Evolutionary conservation across 2,888 invertebrate genomes (phyloP).

Genomic region (Amphipyra berbera): DNA sequence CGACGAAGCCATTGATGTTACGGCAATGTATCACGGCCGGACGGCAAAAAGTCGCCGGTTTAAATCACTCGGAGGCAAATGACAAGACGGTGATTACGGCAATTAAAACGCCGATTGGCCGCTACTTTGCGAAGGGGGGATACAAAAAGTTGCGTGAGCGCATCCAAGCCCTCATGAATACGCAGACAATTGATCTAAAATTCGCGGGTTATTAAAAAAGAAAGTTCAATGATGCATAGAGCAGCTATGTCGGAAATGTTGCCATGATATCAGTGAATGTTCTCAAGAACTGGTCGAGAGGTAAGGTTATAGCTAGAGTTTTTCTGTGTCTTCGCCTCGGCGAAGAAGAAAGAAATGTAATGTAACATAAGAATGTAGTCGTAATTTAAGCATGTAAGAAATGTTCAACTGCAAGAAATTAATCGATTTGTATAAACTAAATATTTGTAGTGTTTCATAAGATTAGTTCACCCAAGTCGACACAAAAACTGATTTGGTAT

Average conservation of each 20-base stretch:
- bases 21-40: slow-evolving; percentile 44
- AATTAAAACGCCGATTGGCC: slow-evolving; percentile 66
- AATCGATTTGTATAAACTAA: slow-evolving; percentile 21
- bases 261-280: neutral
- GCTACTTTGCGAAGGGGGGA: slow-evolving; percentile 12
- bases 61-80: slow-evolving; percentile 74
- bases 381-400: slow-evolving; percentile 34
- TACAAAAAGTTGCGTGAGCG: slow-evolving; percentile 46
- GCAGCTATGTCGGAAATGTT: slow-evolving; percentile 12
- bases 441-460: slow-evolving; percentile 8
- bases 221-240: slow-evolving; percentile 28
- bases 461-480: slow-evolving; percentile 4
- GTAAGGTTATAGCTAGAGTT: neutral
- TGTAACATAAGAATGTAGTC: slow-evolving; percentile 8
- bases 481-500: neutral
- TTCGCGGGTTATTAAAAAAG: slow-evolving; percentile 24
- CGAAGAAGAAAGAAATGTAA: slow-evolving; percentile 15
- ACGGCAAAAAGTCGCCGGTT: slow-evolving; percentile 58
- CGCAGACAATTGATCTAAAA: slow-evolving; percentile 31
- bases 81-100: slow-evolving; percentile 72
- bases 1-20: slow-evolving; percentile 61
- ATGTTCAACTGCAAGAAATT: slow-evolving; percentile 18
- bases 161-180: slow-evolving; percentile 28
- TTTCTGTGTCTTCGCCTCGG: slow-evolving; percentile 2
- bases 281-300: neutral